phyloP scores from a whole-genome alignment of 2,888 invertebrate genomes.

The Carabus problematicus region DNA sequence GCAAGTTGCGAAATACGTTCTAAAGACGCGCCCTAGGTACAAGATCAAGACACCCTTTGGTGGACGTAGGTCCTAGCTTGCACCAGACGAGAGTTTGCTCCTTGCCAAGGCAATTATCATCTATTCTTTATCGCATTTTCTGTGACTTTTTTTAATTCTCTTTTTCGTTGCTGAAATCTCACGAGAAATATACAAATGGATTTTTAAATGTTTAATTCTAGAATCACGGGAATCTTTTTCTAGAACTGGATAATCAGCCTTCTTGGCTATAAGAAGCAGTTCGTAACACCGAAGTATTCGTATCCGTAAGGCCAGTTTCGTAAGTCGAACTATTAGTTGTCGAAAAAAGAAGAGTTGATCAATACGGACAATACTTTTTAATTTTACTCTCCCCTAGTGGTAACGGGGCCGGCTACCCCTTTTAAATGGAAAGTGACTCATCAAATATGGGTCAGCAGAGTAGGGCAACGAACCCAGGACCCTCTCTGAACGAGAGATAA shows the following conservation, averaged over 20 bases:
- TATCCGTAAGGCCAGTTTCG: too few species aligned
- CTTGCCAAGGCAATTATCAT: constrained; percentile 52
- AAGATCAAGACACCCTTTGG: too few species aligned
- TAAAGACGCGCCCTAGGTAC: neutral
- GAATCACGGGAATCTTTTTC: too few species aligned
- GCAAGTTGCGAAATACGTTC: constrained; percentile 22
- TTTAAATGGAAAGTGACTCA: constrained; percentile 31
- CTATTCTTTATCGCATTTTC: constrained; percentile 56
- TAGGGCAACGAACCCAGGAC: neutral
- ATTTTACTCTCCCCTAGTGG: constrained; percentile 32
- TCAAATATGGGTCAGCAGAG: constrained; percentile 37
- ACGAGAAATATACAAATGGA: too few species aligned
- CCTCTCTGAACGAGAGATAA: too few species aligned
- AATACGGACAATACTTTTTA: constrained; percentile 40
- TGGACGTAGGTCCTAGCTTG: constrained; percentile 20
- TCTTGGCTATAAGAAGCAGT: too few species aligned
- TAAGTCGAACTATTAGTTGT: too few species aligned
- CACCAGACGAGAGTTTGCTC: constrained; percentile 24
- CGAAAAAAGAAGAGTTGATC: constrained; percentile 28
- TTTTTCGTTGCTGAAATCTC: neutral
- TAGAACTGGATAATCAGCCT: too few species aligned
- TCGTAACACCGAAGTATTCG: too few species aligned
- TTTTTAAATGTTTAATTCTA: too few species aligned
- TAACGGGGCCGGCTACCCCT: constrained; percentile 12
- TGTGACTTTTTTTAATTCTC: neutral